These are phyloP conservation scores for Eucera pruinosa DNA, from an alignment of 2,888 invertebrate species.

Conservation along the genomic window DNA sequence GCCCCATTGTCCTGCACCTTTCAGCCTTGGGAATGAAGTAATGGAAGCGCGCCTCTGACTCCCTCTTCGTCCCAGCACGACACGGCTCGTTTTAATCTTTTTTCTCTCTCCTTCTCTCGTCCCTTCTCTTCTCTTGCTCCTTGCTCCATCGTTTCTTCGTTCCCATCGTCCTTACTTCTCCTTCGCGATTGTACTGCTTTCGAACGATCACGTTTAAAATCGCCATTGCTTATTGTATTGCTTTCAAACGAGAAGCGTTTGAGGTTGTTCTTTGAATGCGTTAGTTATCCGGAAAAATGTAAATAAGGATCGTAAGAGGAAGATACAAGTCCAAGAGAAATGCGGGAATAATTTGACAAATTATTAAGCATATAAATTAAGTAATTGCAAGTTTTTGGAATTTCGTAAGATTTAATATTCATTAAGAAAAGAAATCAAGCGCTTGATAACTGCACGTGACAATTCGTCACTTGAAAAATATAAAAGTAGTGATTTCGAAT, in stretches of 20 bases:
- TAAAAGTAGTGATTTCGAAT: no score
- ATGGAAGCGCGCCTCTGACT: slow-evolving; percentile 67
- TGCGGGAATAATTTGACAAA: no score
- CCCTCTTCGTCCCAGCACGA: slow-evolving; percentile 56
- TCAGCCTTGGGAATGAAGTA: slow-evolving; percentile 72
- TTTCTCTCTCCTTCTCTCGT: background rate
- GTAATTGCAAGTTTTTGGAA: no score
- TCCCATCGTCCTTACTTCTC: slow-evolving; percentile 15
- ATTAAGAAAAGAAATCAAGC: no score
- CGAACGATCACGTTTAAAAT: slow-evolving; percentile 20
- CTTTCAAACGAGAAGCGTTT: background rate
- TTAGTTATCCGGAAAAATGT: no score
- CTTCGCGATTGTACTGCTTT: slow-evolving; percentile 20
- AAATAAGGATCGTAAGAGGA: no score
- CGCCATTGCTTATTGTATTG: background rate
- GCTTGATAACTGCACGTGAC: no score
- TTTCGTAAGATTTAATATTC: no score
- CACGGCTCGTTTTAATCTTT: slow-evolving; percentile 46
- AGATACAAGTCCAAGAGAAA: no score
- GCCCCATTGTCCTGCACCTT: slow-evolving; percentile 72
- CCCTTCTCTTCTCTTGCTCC: background rate
- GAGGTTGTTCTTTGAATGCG: no score
- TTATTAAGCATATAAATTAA: no score
- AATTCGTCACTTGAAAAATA: no score
- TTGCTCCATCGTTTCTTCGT: background rate